Conservation (phyloP, 1,140 invertebrate species). For the Philopotamus ludificatus region DNA sequence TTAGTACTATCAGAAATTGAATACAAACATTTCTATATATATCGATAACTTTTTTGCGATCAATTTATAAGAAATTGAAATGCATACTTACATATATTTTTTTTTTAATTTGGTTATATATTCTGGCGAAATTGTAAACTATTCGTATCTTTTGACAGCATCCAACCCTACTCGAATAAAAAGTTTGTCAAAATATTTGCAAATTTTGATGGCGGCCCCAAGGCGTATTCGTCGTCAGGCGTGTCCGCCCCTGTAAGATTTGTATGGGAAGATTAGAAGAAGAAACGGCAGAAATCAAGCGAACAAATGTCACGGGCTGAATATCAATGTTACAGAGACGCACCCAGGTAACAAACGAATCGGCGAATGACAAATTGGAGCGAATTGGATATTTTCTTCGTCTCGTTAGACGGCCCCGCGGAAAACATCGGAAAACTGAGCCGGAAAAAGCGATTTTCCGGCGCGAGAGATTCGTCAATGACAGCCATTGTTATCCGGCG, state of each 20-base stretch:
- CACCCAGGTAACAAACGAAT: constrained; percentile 12
- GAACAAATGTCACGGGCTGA: constrained; percentile 19
- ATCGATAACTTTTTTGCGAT: no score
- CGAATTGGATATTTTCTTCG: constrained; percentile 21
- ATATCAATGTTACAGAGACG: constrained; percentile 20
- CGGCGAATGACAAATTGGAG: constrained; percentile 16
- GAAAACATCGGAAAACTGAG: constrained; percentile 4
- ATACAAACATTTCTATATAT: no score
- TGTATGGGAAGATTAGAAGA: constrained; percentile 11
- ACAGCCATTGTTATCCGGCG: neutral
- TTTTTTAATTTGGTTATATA: no score
- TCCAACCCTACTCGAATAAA: neutral
- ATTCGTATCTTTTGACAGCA: no score
- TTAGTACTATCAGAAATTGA: no score
- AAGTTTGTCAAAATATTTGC: constrained; percentile 4
- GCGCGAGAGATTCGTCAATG: neutral
- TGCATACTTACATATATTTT: no score
- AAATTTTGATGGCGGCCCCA: constrained; percentile 13
- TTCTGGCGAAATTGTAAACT: no score
- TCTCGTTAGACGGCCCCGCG: constrained; percentile 11
- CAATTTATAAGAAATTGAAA: no score
- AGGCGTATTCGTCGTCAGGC: no score
- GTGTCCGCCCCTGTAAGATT: neutral
- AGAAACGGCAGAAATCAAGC: constrained; percentile 24
- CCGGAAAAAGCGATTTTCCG: neutral